Evolutionary conservation across 2,888 invertebrate genomes (phyloP).

Genomic region (Sphecodes monilicornis): DNA sequence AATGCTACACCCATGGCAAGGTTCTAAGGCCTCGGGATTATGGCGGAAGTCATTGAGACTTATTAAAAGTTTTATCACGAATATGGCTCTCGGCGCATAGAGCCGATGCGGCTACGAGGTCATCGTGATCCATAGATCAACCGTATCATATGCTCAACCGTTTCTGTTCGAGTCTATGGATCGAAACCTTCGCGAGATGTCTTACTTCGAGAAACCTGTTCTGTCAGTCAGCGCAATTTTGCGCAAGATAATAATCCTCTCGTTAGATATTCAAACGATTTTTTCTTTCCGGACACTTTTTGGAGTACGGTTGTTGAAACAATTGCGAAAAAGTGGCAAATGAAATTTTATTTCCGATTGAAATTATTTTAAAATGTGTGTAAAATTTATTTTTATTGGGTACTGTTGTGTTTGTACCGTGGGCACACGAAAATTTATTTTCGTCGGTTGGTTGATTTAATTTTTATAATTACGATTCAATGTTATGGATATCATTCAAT

Average conservation of each 20-base stretch:
- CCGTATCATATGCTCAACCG: neutral
- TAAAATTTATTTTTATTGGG: too few relatives aligned
- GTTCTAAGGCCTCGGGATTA: neutral
- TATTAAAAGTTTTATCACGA: constrained; percentile 36
- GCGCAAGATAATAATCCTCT: neutral
- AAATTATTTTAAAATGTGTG: neutral
- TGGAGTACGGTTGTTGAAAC: too few relatives aligned
- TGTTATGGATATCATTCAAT: too few relatives aligned
- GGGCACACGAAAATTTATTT: neutral
- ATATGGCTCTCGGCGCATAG: neutral
- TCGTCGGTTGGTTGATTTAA: too few relatives aligned
- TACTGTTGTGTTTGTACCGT: neutral
- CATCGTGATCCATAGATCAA: neutral
- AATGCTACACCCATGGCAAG: neutral
- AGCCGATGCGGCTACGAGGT: neutral
- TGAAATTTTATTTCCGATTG: neutral
- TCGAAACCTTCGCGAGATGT: neutral
- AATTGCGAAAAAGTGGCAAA: too few relatives aligned
- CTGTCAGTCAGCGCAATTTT: neutral
- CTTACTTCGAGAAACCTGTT: neutral
- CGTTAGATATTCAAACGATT: neutral
- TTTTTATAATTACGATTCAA: too few relatives aligned
- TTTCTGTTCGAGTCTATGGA: neutral
- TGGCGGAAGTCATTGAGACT: neutral
- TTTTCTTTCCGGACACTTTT: too few relatives aligned